Evolutionary conservation across 2,113 vertebrate genomes (phyloP).

Genomic region (human (Homo sapiens)): DNA sequence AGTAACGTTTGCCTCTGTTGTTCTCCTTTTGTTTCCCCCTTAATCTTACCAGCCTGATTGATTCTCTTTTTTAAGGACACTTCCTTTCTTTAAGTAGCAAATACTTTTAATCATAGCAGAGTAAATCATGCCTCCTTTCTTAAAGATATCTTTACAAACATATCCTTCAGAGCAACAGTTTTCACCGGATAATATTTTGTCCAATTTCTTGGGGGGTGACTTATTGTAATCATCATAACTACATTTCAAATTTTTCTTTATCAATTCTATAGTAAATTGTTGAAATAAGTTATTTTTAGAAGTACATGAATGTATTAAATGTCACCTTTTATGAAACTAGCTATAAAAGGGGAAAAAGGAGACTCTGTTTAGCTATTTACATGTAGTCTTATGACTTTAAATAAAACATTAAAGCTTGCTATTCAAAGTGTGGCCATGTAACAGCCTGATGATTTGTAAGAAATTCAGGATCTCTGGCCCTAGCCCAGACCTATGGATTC

Average conservation of each 20-base stretch:
- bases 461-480: not conserved
- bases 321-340: not conserved
- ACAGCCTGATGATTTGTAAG: not conserved
- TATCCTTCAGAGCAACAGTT: not conserved
- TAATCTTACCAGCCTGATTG: not conserved
- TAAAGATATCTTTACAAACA: not conserved
- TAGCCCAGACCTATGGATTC: not conserved
- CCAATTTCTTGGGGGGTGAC: not conserved
- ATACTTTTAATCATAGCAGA: not conserved
- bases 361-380: not conserved
- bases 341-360: conserved; percentile 7
- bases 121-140: not conserved
- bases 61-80: not conserved
- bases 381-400: not conserved
- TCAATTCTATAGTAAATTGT: not conserved
- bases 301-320: not conserved
- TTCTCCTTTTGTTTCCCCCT: not conserved
- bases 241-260: not conserved
- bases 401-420: not conserved
- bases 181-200: not conserved
- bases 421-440: not conserved
- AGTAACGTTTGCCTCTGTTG: not conserved
- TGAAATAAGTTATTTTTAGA: conserved; percentile 11
- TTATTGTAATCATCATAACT: not conserved
- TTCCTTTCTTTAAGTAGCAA: conserved; percentile 13